Conservation (phyloP, 2,888 invertebrate species). For the Lasioglossum figueresi region DNA sequence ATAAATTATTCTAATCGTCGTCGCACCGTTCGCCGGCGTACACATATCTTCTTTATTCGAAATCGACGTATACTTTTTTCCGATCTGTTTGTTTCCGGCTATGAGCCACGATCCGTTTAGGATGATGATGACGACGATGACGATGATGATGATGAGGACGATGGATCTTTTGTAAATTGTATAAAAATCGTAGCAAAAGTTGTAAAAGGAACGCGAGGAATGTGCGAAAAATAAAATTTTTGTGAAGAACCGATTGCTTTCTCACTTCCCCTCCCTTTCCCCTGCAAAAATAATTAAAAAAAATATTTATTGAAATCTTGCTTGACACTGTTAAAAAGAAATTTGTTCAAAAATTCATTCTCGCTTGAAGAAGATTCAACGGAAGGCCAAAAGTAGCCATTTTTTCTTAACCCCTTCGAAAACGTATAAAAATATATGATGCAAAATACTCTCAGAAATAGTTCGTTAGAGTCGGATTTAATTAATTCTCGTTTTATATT, state of each 20-base stretch:
- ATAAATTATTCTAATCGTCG: conserved; percentile 40
- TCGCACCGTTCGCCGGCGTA: conserved; percentile 28
- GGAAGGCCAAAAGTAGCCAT: too few species aligned
- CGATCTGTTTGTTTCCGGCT: conserved; percentile 8
- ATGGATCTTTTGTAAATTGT: conserved; percentile 53
- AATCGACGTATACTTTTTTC: conserved; percentile 7
- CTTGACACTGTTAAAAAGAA: background rate
- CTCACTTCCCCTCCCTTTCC: background rate
- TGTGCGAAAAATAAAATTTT: conserved; percentile 57
- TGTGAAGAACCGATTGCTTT: conserved; percentile 36
- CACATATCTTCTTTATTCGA: conserved; percentile 2
- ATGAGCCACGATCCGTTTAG: background rate
- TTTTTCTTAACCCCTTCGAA: background rate
- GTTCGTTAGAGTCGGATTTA: too few species aligned
- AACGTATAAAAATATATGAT: background rate
- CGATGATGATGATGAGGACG: background rate
- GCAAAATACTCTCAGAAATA: too few species aligned
- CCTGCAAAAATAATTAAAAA: background rate
- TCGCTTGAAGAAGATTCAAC: background rate
- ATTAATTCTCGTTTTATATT: too few species aligned
- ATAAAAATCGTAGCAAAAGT: conserved; percentile 46
- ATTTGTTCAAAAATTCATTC: background rate
- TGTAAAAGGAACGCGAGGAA: conserved; percentile 53
- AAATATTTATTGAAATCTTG: background rate
- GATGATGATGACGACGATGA: background rate